These are phyloP conservation scores for Poecilia latipinna DNA, from an alignment of 2,113 vertebrate species.

Conservation along the genomic window DNA sequence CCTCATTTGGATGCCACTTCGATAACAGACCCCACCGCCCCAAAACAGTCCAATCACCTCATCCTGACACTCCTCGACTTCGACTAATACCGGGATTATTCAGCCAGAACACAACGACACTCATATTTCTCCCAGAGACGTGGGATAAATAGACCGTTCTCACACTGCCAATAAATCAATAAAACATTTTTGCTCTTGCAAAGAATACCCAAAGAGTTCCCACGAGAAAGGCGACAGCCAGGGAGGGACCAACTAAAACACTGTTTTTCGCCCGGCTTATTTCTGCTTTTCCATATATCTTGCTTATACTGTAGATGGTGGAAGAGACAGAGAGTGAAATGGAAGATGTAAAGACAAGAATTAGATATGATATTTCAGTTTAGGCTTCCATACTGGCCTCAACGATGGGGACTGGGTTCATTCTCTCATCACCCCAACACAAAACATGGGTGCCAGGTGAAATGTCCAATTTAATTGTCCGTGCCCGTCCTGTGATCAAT, in stretches of 20 bases:
- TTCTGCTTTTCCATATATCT: conserved; percentile 27
- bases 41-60: conserved; percentile 43
- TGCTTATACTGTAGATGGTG: not conserved
- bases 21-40: not conserved
- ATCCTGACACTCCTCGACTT: conserved; percentile 59
- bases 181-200: conserved; percentile 69
- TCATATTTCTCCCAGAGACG: conserved; percentile 69
- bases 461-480: not conserved
- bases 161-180: conserved; percentile 73
- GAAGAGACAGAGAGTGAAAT: conserved; percentile 4
- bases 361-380: not conserved
- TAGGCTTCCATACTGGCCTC: not conserved
- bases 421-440: not conserved
- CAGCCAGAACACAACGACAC: conserved; percentile 56
- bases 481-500: too few relatives aligned
- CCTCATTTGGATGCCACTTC: conserved; percentile 34
- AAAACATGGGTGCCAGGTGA: not conserved
- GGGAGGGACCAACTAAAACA: conserved; percentile 3
- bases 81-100: conserved; percentile 66
- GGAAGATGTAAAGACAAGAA: not conserved
- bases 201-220: conserved; percentile 41
- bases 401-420: not conserved
- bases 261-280: conserved; percentile 4
- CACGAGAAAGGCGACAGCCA: conserved; percentile 46
- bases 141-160: conserved; percentile 70